A percentile compares a stretch with the other conserved stretches of the same genome.
Conservation (phyloP, 2,888 invertebrate species). For the Salpingus planirostris region DNA sequence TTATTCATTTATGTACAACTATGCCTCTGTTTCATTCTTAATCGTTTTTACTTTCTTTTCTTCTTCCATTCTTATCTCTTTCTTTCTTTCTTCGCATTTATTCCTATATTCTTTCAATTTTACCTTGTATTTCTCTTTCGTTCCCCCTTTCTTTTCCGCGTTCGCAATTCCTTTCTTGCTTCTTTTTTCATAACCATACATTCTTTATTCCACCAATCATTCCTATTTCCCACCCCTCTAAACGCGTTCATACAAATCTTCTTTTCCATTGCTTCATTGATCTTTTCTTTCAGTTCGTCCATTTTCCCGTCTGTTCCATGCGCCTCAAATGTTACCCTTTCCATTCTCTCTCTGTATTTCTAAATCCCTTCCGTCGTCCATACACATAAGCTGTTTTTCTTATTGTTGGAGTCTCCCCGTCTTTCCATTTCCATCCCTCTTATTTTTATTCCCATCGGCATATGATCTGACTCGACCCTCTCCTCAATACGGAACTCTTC, state of each 20-base stretch:
- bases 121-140: not conserved
- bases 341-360: slow-evolving; percentile 1
- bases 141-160: not conserved
- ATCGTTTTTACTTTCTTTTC: not conserved
- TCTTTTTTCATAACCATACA: not conserved
- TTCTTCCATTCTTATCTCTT: not conserved
- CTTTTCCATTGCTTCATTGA: too few relatives aligned
- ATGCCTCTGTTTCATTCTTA: not conserved
- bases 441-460: too few relatives aligned
- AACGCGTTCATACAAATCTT: not conserved
- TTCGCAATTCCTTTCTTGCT: not conserved
- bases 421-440: too few relatives aligned
- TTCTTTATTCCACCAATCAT: not conserved
- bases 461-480: too few relatives aligned
- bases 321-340: not conserved
- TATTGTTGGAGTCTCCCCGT: too few relatives aligned
- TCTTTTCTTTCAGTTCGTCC: too few relatives aligned
- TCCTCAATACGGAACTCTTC: too few relatives aligned
- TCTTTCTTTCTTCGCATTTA: not conserved
- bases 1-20: not conserved
- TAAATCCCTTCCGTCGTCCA: not conserved
- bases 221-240: not conserved
- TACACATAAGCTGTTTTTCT: too few relatives aligned
- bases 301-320: too few relatives aligned
- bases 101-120: not conserved